Conservation (phyloP, 2,113 vertebrate species). For the Esox niger region DNA sequence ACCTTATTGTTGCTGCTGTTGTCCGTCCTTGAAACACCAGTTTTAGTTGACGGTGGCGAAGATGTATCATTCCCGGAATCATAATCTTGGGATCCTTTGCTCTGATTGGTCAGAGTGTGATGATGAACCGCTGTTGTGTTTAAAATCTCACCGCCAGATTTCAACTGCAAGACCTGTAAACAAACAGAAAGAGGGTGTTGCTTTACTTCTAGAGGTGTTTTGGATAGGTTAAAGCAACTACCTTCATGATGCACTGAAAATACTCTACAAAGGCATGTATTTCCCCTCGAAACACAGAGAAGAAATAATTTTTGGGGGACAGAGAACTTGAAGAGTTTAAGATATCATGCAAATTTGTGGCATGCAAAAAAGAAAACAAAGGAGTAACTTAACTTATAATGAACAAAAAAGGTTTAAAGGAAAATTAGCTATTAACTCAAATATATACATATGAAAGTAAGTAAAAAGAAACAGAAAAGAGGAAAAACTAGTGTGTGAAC, state of each 20-base stretch:
- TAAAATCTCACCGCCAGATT: constrained; percentile 76
- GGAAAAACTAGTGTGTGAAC: constrained; percentile 60
- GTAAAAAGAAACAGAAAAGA: constrained; percentile 57
- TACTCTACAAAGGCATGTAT: constrained; percentile 66
- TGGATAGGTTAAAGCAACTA: constrained; percentile 57
- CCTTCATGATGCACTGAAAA: constrained; percentile 82
- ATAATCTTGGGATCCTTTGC: constrained; percentile 83
- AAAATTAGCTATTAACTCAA: constrained; percentile 49
- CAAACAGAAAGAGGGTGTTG: constrained; percentile 73
- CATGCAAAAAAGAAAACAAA: constrained; percentile 72
- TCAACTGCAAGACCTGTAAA: constrained; percentile 88
- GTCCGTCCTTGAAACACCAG: constrained; percentile 77
- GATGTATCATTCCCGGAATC: constrained; percentile 97
- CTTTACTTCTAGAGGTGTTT: constrained; percentile 46
- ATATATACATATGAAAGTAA: constrained; percentile 59
- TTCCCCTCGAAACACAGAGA: constrained; percentile 68
- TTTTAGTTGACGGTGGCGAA: constrained; percentile 89
- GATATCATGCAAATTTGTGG: constrained; percentile 78
- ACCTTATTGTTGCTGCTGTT: constrained; percentile 70
- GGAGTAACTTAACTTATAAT: constrained; percentile 60
- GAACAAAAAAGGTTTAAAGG: constrained; percentile 50
- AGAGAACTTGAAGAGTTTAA: constrained; percentile 65
- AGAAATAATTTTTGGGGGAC: constrained; percentile 53
- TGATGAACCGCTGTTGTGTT: constrained; percentile 75
- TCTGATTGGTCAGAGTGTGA: constrained; percentile 66